Base-by-base conservation (phyloP, 1,140 invertebrate species). In the Melanaphis sacchari region DNA sequence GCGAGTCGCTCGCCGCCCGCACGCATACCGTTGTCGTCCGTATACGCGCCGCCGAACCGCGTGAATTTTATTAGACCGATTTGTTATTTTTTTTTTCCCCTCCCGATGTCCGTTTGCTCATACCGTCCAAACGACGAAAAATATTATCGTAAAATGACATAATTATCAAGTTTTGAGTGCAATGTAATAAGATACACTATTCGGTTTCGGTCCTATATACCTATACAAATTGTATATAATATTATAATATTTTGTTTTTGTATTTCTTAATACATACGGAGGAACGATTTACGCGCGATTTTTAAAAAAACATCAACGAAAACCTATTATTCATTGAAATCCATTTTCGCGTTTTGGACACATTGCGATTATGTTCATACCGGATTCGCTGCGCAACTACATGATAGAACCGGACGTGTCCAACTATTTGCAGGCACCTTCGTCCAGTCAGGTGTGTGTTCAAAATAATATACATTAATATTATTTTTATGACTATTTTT, bases 371-470 rank as follows among this genome's bases (percentile, higher is more conserved):
- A 97, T 97, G 97, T 97, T 97, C 95, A 97, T 97, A 96, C 97
- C 97, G 95, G 97, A 97, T 95, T 96, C 97, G 94, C 95, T 97
- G 95, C 96, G 97, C 95, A 97, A 97, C 96, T 97, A 97, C 96
- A 97, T 97, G 97, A 97, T 97, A 96, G 97, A 97, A 96, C 97
- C 97, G 95, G 97, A 97, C 97, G 97, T 97, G 95, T 97, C 97
- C 95, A 97, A 97, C 95, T 97, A 97, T 95, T 96, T 97, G 95
- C 97, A 97, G 96, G 97, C 97, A 95, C 97, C 97, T 95, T 97
- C 97, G 95, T 97, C 97, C 95, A 97, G 97, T 96, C 97, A 97
- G 97, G 97, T 97, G 96, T 96, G 95, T 95, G 41, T 18, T 88
- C 11, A 26, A 41, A 26, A 85, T 85, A 85, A 41, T 84, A 84